phyloP scores from a whole-genome alignment of 2,113 vertebrate genomes.

The Paratilapia polleni region DNA sequence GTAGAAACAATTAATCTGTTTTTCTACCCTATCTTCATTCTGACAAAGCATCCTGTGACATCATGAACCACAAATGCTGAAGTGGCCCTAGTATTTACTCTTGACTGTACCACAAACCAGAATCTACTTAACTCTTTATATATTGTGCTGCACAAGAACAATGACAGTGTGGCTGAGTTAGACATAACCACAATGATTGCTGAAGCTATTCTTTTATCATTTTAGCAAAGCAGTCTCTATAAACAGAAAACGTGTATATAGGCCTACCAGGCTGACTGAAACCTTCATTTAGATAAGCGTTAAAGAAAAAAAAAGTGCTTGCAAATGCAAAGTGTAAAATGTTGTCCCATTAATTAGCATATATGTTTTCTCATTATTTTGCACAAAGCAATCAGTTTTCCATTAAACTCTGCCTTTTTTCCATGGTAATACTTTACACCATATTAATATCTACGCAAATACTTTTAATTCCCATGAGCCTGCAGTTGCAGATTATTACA shows the following conservation, averaged over 20 bases:
- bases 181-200: background rate
- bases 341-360: background rate
- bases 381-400: slow-evolving; percentile 17
- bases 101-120: background rate
- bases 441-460: slow-evolving; percentile 50
- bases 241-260: slow-evolving; percentile 3
- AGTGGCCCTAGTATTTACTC: slow-evolving; percentile 9
- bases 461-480: slow-evolving; percentile 7
- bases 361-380: slow-evolving; percentile 33
- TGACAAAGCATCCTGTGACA: slow-evolving; percentile 34
- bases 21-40: slow-evolving; percentile 23
- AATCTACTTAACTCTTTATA: slow-evolving; percentile 2
- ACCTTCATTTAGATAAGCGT: background rate
- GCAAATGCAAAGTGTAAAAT: background rate
- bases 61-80: slow-evolving; percentile 27
- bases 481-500: slow-evolving; percentile 20
- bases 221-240: background rate
- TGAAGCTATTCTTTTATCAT: slow-evolving; percentile 6
- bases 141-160: background rate
- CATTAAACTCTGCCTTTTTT: slow-evolving; percentile 19
- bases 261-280: background rate
- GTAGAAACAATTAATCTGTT: slow-evolving; percentile 21
- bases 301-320: background rate
- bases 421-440: background rate
- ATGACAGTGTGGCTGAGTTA: background rate